Evolutionary conservation across 2,888 invertebrate genomes (phyloP), one percentile per base, ranked within the genome.

Genomic region (Mylabris sibirica): DNA sequence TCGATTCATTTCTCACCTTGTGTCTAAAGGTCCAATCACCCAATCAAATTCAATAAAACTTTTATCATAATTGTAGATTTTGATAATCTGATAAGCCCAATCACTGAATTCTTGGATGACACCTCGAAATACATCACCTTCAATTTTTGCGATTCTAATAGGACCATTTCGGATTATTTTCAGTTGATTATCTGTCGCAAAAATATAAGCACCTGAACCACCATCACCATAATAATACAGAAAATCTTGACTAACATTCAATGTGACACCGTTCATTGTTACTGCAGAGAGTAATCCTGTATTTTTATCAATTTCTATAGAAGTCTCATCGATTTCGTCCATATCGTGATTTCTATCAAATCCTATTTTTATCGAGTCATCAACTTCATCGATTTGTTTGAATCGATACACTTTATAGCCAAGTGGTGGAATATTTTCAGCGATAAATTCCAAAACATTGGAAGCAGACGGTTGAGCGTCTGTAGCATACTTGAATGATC

Each of bases 191-290:
- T 84, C 82, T 53, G 94, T 93, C 53, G 93, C 86, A 83, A 96
- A 95, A 41, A 97, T 92, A 78, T 99, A 99, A 0, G 98, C 98
- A 0, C 98, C 98, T 0, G 97, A 97, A 0, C 94, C n/a, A n/a
- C n/a, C n/a, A n/a, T n/a, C n/a, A n/a, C n/a, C n/a, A n/a, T n/a
- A 85, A 78, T 96, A 97, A 79, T 90, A 96, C 44, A 89, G 86
- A 78, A 93, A 92, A 8, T 90, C 87, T 79, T 94, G 93, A 11
- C 82, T 77, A 62, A 91, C 34, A 61, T 81, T 34, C 72, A 83
- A 24, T 22, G 83, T 77, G 80, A 82, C 49, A 2, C 86, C 87
- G 4, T 87, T 85, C 6, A 87, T 81, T 0, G 84, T 85, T 0
- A 91, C 82, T 1, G 85, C 82, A 2, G 85, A 83, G 0, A 93